phyloP scores from a whole-genome alignment of 1,140 invertebrate genomes.

The Calliopsis andreniformis region DNA sequence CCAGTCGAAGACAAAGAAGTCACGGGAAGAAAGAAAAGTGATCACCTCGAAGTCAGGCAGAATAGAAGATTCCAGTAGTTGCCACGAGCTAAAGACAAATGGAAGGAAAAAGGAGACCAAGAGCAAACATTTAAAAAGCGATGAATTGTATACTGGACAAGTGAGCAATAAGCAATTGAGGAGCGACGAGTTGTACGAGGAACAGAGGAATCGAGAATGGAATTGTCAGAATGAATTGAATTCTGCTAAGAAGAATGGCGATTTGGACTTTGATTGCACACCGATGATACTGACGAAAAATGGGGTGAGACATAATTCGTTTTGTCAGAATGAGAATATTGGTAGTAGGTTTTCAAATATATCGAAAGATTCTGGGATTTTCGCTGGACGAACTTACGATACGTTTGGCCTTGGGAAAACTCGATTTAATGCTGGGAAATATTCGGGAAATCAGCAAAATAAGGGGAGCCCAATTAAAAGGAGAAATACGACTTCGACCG shows the following conservation, averaged over 20 bases:
- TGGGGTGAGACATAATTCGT: constrained; percentile 52
- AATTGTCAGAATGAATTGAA: constrained; percentile 64
- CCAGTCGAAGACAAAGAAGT: constrained; percentile 53
- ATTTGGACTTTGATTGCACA: constrained; percentile 28
- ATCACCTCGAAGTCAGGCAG: constrained; percentile 34
- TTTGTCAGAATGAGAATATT: constrained; percentile 56
- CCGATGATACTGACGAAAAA: constrained; percentile 36
- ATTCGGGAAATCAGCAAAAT: constrained; percentile 72
- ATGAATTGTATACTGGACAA: constrained; percentile 54
- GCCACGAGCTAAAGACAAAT: constrained; percentile 17
- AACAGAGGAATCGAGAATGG: constrained; percentile 59
- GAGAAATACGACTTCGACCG: constrained; percentile 65
- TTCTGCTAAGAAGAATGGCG: constrained; percentile 44
- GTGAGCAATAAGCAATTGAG: constrained; percentile 64
- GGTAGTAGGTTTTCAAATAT: constrained; percentile 52
- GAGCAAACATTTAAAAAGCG: constrained; percentile 50
- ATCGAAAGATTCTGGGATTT: constrained; percentile 71
- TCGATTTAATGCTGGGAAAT: constrained; percentile 78
- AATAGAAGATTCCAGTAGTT: constrained; percentile 31
- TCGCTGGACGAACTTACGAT: constrained; percentile 73
- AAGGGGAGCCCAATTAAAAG: constrained; percentile 64
- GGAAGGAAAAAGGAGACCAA: constrained; percentile 13
- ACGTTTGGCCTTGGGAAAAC: constrained; percentile 76
- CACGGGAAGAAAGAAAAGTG: constrained; percentile 45
- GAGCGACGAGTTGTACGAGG: constrained; percentile 74